Base-by-base conservation (phyloP, 2,797 vertebrate species). In the Squalus acanthias region DNA sequence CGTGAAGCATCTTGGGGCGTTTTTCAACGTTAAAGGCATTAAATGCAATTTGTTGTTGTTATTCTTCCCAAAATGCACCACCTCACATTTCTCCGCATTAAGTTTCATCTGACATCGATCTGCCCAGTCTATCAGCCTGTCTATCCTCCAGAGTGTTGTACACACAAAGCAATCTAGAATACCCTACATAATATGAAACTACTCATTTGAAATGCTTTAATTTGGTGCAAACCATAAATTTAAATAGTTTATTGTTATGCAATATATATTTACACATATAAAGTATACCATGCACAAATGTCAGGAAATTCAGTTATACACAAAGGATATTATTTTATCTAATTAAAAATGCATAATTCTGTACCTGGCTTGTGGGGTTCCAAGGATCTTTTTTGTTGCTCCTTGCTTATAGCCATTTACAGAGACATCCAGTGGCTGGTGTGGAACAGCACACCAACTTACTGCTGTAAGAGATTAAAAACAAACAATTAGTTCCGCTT, bases 401-500 rank as follows among this genome's bases (percentile, higher is more conserved):
- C 99, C 99, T 72, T 99, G 99, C n/a, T 98, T 99, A 97, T 98
- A 98, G 96, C 99, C 99, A 0, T 98, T 98, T 76, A 99, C 98
- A 50, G 99, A 99, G 97, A 99, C 99, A 97, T 99, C 99, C 97
- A 99, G 97, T 94, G 99, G 98, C 65, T 98, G 98, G 22, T 98
- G 98, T 24, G 97, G 97, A 67, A 99, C 98, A 0, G 98, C 98
- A 97, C 98, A 99, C 99, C 99, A 99, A 97, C 99, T 99, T 97
- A 99, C 98, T 96, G 99, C 99, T 99, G 97, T 92, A 97, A 65
- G 82, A 53, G 46, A 69, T 96, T 63, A 20, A 65, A 39, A 93
- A 96, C 96, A 39, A 93, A 96, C 96, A 96, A 96, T 96, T 65
- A 70, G 0, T n/a, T 91, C 57, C 69, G 65, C 69, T 70, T 76